Base-by-base conservation (phyloP, 35 echinoderm and acorn worm genomes). In the Heliocidaris tuberculata region DNA sequence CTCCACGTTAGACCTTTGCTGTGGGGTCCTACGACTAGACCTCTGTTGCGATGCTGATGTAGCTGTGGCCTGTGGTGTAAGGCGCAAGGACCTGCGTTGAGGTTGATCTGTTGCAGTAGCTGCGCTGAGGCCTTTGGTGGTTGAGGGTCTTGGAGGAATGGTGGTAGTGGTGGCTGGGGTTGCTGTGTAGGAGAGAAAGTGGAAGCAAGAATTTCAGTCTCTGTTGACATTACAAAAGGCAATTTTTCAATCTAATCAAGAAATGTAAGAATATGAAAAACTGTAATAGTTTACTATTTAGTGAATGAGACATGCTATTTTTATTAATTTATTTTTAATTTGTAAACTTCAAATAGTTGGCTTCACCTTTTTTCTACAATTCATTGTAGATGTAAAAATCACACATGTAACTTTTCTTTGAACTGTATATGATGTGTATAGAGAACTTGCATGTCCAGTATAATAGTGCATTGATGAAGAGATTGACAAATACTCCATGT, bases 1-100 rank as follows among this genome's bases (percentile, higher is more conserved):
- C 65, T 27, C 65, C 24, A 78, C 1, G 19, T 78, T 78, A 7
- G 19, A 27, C 21, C 6, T 24, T 78, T 27, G 65, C 21, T n/a
- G 65, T 19, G 65, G 65, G 27, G 65, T 78, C 17, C 65, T 78
- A n/a, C 27, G 65, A 7, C 65, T 21, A n/a, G 65, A 78, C 1
- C 65, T 4, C 1, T 21, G 60, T 70, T 27, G 27, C 27, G 21
- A 2, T 54, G 49, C 90, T 61, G 71, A 92, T 96, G 88, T 98
- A 95, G 56, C 97, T 98, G 78, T 98, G 97, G 13, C 85, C 61
- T 24, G 96, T 93, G 17, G 95, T 78, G 65, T 78, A 78, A 78
- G 65, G 65, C 65, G 65, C 21, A 78, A n/a, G 27, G 65, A 78
- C 65, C 65, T 78, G 65, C 65, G 52, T 56, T 56, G 65, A 78